phyloP scores from a whole-genome alignment of 2,113 vertebrate genomes.

The Asarcornis scutulata region DNA sequence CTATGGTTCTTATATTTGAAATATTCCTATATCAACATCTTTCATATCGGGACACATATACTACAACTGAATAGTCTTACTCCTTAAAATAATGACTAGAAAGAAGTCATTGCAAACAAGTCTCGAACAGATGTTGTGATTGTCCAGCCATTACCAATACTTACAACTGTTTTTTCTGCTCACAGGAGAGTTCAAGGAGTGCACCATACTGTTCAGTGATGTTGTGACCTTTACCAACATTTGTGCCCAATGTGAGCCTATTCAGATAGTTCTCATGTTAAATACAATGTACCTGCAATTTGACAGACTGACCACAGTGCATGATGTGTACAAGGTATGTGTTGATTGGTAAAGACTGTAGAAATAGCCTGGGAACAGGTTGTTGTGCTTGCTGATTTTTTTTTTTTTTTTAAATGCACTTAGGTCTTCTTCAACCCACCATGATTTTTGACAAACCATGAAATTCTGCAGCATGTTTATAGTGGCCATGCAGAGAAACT shows the following conservation, averaged over 20 bases:
- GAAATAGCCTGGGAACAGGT: not conserved
- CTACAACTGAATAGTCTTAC: not conserved
- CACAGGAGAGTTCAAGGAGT: conserved; percentile 82
- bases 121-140: not conserved
- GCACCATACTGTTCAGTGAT: conserved; percentile 82
- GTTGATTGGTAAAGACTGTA: not conserved
- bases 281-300: conserved; percentile 83
- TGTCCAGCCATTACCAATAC: not conserved
- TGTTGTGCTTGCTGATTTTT: not conserved
- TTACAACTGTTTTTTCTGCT: conserved; percentile 8
- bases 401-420: not conserved
- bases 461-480: not conserved
- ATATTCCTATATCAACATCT: not conserved
- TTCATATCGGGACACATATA: rapidly evolving
- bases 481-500: not conserved
- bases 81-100: not conserved
- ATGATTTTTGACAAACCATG: not conserved
- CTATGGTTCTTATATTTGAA: not conserved
- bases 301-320: conserved; percentile 81
- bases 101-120: not conserved
- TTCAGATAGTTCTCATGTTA: conserved; percentile 83
- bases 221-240: conserved; percentile 83
- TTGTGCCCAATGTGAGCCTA: conserved; percentile 81
- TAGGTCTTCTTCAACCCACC: not conserved
- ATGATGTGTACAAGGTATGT: conserved; percentile 83